Evolutionary conservation across 2,113 vertebrate species (phyloP).

Genomic region (Dipodomys stephensi): DNA sequence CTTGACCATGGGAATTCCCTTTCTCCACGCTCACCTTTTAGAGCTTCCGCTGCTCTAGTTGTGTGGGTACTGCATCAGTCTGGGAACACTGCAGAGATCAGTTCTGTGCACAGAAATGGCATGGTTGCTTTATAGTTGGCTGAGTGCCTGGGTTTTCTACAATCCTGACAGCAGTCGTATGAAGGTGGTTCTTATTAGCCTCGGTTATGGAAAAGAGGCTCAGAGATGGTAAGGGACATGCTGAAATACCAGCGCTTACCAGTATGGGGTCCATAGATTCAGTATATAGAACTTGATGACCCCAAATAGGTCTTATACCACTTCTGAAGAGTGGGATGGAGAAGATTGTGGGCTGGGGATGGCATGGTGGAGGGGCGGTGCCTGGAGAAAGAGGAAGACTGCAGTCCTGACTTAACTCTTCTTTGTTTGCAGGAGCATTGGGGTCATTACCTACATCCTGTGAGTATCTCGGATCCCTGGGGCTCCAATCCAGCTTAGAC

Average conservation of each 20-base stretch:
- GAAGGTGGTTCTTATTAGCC: background rate
- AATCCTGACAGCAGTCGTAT: background rate
- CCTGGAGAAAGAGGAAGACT: background rate
- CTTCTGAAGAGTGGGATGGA: background rate
- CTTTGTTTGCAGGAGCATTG: slow-evolving; percentile 94
- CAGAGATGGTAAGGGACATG: background rate
- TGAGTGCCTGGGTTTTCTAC: background rate
- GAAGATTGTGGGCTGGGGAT: background rate
- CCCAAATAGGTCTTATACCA: background rate
- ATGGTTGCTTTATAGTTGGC: background rate
- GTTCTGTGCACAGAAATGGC: background rate
- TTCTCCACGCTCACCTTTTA: background rate
- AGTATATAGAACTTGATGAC: background rate
- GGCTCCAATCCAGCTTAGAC: background rate
- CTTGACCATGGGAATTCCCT: background rate
- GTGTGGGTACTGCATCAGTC: background rate
- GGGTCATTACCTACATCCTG: slow-evolving; percentile 99
- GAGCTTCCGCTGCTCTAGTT: background rate
- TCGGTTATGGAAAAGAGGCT: background rate
- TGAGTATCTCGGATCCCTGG: slow-evolving; percentile 88
- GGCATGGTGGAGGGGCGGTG: background rate
- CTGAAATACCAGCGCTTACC: background rate
- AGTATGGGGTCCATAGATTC: background rate
- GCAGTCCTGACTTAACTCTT: slow-evolving; percentile 42
- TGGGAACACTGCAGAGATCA: background rate